A percentile compares a stretch with the other conserved stretches of the same genome.
phyloP scores from a whole-genome alignment of 1,140 invertebrate species.

The Bradynema listronoti region DNA sequence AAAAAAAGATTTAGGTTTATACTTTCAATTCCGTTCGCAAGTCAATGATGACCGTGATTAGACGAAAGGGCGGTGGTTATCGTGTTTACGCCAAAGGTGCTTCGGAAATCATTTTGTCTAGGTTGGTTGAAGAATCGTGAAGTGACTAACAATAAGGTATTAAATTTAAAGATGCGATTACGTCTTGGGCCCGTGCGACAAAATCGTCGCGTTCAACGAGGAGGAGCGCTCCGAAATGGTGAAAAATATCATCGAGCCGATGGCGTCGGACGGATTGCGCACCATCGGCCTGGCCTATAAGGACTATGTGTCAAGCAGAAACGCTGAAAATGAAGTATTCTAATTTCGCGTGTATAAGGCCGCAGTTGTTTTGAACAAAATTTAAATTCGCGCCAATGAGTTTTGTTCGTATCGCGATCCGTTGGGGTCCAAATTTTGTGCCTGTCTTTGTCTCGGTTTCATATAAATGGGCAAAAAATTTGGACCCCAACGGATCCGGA shows the following conservation, averaged over 20 bases:
- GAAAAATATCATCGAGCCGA: conserved; percentile 91
- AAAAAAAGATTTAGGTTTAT: conserved; percentile 70
- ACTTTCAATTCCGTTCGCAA: conserved; percentile 98
- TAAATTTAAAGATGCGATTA: conserved; percentile 34
- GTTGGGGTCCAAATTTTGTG: too few species aligned
- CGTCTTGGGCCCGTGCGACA: conserved; percentile 39
- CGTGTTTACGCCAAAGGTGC: conserved; percentile 94
- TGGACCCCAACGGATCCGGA: too few species aligned
- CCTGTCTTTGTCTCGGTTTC: too few species aligned
- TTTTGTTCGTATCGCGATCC: too few species aligned
- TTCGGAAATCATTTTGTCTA: conserved; percentile 96
- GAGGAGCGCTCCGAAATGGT: conserved; percentile 86
- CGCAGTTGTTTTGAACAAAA: too few species aligned
- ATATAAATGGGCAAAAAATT: too few species aligned
- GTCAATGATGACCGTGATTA: conserved; percentile 93
- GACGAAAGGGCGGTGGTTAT: conserved; percentile 67
- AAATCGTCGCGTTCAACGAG: conserved; percentile 76
- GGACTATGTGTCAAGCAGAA: conserved; percentile 73
- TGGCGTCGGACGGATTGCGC: conserved; percentile 92
- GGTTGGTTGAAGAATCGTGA: conserved; percentile 64
- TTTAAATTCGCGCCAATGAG: too few species aligned
- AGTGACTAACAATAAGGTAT: neutral
- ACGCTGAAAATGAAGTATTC: conserved; percentile 25
- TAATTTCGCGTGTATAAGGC: too few species aligned
- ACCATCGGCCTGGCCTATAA: conserved; percentile 58